These are phyloP conservation scores for Harmothoe impar DNA, from an alignment of 2,888 invertebrate genomes.

Conservation along the genomic window DNA sequence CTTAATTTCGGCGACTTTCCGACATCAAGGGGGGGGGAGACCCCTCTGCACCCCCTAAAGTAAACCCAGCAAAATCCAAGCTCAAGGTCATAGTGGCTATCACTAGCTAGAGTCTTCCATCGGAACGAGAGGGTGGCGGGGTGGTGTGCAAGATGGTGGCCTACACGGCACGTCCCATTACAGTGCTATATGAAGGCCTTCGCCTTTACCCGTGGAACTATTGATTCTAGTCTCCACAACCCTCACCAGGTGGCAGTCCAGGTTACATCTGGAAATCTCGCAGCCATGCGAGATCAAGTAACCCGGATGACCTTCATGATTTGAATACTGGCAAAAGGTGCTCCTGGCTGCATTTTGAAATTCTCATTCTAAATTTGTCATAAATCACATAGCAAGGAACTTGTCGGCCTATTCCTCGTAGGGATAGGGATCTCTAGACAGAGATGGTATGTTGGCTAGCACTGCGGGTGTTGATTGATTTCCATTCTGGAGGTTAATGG, in stretches of 20 bases:
- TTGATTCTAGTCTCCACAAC: neutral
- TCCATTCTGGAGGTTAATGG: too few relatives aligned
- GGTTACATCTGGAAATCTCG: neutral
- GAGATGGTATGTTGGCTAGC: too few relatives aligned
- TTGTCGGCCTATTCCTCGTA: neutral
- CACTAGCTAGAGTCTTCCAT: too few relatives aligned
- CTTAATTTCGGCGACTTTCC: too few relatives aligned
- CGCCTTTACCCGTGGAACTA: neutral
- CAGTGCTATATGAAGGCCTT: neutral
- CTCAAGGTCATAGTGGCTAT: too few relatives aligned
- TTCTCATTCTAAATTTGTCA: neutral
- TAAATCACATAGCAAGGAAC: neutral
- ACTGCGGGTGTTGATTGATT: too few relatives aligned
- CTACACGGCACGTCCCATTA: too few relatives aligned
- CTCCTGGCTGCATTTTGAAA: neutral
- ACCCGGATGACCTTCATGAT: neutral
- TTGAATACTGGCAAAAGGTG: neutral
- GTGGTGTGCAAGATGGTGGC: too few relatives aligned
- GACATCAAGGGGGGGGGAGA: too few relatives aligned
- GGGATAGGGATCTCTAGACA: neutral
- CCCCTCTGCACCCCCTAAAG: too few relatives aligned
- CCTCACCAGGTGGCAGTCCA: slow-evolving; percentile 1
- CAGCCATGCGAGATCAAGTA: slow-evolving; percentile 19
- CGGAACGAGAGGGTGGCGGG: too few relatives aligned
- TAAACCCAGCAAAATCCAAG: too few relatives aligned